Base-by-base conservation (phyloP, 2,888 invertebrate genomes). In the Pyrrhia umbra region DNA sequence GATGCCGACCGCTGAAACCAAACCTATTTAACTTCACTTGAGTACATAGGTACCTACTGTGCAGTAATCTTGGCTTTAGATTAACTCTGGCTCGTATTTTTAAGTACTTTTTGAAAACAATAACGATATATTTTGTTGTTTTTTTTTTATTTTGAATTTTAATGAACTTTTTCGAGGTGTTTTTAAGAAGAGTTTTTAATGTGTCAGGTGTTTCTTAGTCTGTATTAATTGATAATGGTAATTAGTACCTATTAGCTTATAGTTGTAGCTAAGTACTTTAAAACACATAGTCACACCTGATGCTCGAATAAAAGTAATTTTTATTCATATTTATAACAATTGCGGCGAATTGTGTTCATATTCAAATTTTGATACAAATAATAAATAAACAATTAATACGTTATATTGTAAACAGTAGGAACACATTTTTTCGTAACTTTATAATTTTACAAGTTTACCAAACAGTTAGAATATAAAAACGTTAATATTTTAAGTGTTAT, bases 21-120 rank as follows among this genome's bases (percentile, higher is more conserved):
- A 88, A 88, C 86, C 87, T 88, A 88, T 88, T 88, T 88, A 88
- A 86, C 83, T 87, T 83, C 80, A 83, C 82, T 86, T 75, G 78
- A 86, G 83, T 81, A 84, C 85, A 82, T 82, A 83, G 85, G 83
- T 81, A 84, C 85, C 81, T 82, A 83, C 85, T 69, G 61, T 77
- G 74, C 81, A 85, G 85, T 82, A 85, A 86, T 86, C 84, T 83
- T 71, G 70, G 67, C 72, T 85, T 82, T 76, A 80, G 86, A 87
- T 86, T 85, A 87, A 84, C 83, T 84, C 74, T 74, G 68, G 43
- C 70, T 70, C 75, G 71, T 75, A 84, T 85, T 84, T 82, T 82
- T 75, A 78, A 83, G 75, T 68, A 71, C 65, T 59, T 34, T 47
- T 51, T 46, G 64, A 67, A 75, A 80, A 63, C 65, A 78, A 77